phyloP scores from a whole-genome alignment of 2,113 vertebrate species.

The Jaculus jaculus region DNA sequence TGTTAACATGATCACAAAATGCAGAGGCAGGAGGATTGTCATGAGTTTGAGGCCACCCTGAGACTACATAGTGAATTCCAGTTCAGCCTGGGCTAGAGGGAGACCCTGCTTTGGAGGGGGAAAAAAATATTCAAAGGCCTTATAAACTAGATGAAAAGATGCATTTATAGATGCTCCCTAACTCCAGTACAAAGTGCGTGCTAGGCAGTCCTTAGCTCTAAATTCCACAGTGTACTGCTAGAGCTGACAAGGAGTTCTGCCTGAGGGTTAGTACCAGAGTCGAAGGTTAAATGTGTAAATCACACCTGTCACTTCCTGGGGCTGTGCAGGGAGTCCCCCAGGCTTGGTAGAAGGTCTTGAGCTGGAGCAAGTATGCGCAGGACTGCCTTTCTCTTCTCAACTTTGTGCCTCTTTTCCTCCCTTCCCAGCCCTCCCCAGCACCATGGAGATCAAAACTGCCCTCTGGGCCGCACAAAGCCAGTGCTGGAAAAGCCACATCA shows the following conservation, averaged over 20 bases:
- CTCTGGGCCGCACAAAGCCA: constrained; percentile 18
- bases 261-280: neutral
- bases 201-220: neutral
- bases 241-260: constrained; percentile 40
- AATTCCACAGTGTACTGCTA: neutral
- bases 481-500: constrained; percentile 62
- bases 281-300: neutral
- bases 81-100: too few relatives aligned
- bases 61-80: too few relatives aligned
- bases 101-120: too few relatives aligned
- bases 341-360: neutral
- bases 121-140: neutral
- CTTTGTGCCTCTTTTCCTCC: neutral
- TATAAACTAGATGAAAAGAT: constrained; percentile 29
- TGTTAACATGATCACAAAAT: neutral
- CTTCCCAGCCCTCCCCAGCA: neutral
- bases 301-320: neutral
- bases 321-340: neutral
- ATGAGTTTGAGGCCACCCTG: too few relatives aligned
- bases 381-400: neutral
- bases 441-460: constrained; percentile 54
- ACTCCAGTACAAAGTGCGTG: neutral
- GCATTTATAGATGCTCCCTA: neutral
- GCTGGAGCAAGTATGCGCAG: constrained; percentile 7
- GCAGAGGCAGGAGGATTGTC: too few relatives aligned